phyloP scores from a whole-genome alignment of 2,888 invertebrate genomes.

The Leptopilina drosophilae region DNA sequence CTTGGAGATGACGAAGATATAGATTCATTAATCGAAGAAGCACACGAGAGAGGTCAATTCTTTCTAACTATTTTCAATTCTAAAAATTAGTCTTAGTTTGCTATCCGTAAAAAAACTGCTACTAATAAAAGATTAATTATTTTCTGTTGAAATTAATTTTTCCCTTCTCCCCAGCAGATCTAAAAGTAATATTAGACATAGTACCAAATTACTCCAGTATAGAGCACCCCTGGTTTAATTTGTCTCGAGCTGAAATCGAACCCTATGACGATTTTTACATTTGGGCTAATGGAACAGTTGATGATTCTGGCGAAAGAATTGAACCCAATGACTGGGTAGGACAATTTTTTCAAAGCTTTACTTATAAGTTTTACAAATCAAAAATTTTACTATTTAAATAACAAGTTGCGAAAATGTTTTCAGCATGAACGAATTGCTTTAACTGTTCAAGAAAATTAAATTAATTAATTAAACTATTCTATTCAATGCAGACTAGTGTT shows the following conservation, averaged over 20 bases:
- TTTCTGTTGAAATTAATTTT: not conserved
- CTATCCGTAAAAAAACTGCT: no score
- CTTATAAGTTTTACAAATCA: not conserved
- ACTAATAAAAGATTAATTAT: no score
- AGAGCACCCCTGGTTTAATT: slow-evolving; percentile 67
- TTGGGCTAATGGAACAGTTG: slow-evolving; percentile 64
- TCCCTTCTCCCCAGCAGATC: slow-evolving; percentile 53
- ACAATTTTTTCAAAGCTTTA: not conserved
- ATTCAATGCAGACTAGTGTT: slow-evolving; percentile 78
- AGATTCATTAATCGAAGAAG: slow-evolving; percentile 59
- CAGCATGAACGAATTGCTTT: no score
- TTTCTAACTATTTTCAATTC: not conserved
- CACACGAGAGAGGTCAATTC: slow-evolving; percentile 61
- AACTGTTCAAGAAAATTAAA: no score
- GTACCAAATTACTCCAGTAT: slow-evolving; percentile 71
- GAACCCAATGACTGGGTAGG: slow-evolving; percentile 89
- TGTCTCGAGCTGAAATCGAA: slow-evolving; percentile 54
- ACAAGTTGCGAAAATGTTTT: not conserved
- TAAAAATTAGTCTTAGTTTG: not conserved
- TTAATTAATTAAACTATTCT: slow-evolving; percentile 47
- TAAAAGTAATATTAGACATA: slow-evolving; percentile 70
- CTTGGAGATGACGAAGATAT: slow-evolving; percentile 65
- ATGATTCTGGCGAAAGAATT: slow-evolving; percentile 71
- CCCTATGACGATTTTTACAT: slow-evolving; percentile 66
- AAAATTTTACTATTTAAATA: slow-evolving; percentile 20